A percentile compares a stretch with the other conserved stretches of the same genome.
phyloP scores from a whole-genome alignment of 2,113 vertebrate species.

The Pithys albifrons region DNA sequence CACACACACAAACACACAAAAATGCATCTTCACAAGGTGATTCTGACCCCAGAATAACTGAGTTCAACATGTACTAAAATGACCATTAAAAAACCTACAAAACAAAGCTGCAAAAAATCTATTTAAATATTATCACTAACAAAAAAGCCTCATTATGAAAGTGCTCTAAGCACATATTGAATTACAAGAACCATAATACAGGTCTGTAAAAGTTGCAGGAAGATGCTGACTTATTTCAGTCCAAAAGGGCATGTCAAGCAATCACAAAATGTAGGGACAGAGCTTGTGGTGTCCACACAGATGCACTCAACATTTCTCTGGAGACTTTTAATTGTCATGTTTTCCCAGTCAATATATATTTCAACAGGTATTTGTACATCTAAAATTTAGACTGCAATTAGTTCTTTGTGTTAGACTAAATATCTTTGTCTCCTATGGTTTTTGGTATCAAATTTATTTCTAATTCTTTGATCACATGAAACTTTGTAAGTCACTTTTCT shows the following conservation, averaged over 20 bases:
- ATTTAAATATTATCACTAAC: neutral
- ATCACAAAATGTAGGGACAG: neutral
- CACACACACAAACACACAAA: too few species aligned
- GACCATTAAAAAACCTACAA: neutral
- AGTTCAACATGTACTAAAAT: neutral
- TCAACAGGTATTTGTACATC: neutral
- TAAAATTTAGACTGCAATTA: neutral
- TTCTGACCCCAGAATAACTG: too few species aligned
- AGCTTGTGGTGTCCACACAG: neutral
- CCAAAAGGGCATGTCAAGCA: neutral
- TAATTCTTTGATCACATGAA: neutral
- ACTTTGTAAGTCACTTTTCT: neutral
- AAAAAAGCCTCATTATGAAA: neutral
- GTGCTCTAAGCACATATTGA: neutral
- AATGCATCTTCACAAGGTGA: too few species aligned
- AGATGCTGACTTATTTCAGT: neutral
- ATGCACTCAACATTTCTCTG: neutral
- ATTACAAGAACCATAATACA: neutral
- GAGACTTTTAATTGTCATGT: rapidly evolving
- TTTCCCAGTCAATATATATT: neutral
- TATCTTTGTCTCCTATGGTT: rapidly evolving
- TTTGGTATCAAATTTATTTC: neutral
- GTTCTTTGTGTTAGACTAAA: neutral
- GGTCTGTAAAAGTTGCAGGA: neutral
- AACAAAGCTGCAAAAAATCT: neutral